Evolutionary conservation across 2,113 vertebrate genomes (phyloP), one percentile per base, ranked within the genome.

Genomic region (Ceyx melanurus): DNA sequence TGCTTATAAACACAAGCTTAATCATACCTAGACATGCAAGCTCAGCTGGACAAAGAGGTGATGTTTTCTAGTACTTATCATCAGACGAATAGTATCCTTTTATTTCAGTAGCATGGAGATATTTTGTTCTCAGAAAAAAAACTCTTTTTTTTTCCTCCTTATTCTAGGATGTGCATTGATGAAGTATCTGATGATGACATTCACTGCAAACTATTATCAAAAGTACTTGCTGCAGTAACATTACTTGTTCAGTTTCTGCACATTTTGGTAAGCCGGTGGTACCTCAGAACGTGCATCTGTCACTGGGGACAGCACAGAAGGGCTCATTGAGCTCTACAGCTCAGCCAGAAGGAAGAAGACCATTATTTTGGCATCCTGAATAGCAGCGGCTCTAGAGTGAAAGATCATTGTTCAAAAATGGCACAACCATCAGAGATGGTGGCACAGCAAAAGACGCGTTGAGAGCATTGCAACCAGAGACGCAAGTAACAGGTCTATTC

Each of bases 401-500:
- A 75, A 90, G 60, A 35, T 35, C 86, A 78, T 68, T 86, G 83
- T 50, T 94, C 2, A 3, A 62, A 88, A 88, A 56, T 2, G 73
- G 40, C 76, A 64, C 88, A n/a, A 17, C 31, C 56, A 33, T 9
- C 61, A 37, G 88, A 75, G 86, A 12, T 40, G 80, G 77, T 57
- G 80, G 82, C 82, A 81, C 29, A 75, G 90, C 80, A 72, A 10
- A 48, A 74, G 79, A 43, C 64, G 33, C 1, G 0, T 61, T 2
- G 40, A 72, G 88, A 83, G 86, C 73, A 42, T 3, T 35, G 61
- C 88, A 74, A 18, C 28, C 76, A 83, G 61, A 75, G 82, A 67
- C 4, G 5, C 76, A 56, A 87, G 92, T 74, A 86, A 45, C 93
- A 68, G 72, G 88, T 86, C 93, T 95, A 72, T 92, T 93, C 90